Conservation (phyloP, 2,113 vertebrate genomes). For the Pseudonaja textilis region DNA sequence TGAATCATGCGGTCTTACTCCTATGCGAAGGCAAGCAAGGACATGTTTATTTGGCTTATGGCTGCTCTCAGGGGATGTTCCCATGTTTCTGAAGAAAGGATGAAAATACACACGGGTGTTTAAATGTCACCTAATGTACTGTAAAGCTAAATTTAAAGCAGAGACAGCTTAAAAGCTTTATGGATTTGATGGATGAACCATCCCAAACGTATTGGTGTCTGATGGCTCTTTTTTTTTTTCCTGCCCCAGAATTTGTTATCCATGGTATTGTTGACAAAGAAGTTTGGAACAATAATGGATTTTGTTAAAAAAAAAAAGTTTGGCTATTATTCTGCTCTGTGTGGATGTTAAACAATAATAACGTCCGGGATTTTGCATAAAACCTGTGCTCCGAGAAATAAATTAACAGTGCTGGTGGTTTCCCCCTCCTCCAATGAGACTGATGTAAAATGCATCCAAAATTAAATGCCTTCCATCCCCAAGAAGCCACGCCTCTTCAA, state of each 20-base stretch:
- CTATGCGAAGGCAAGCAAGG: constrained; percentile 21
- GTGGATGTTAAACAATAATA: constrained; percentile 71
- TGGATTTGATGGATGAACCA: constrained; percentile 68
- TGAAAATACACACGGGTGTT: constrained; percentile 69
- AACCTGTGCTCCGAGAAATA: constrained; percentile 55
- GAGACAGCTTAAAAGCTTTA: constrained; percentile 72
- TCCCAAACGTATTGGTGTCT: constrained; percentile 67
- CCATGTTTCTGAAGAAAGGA: constrained; percentile 64
- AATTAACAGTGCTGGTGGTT: constrained; percentile 22
- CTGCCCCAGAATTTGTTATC: constrained; percentile 60
- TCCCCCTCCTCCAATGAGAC: neutral
- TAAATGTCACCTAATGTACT: constrained; percentile 71
- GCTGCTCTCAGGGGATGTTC: constrained; percentile 64
- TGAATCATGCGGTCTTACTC: no score
- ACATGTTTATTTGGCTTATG: constrained; percentile 46
- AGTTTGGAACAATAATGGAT: constrained; percentile 68
- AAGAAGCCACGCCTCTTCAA: no score
- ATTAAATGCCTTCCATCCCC: neutral
- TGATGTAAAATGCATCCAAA: neutral
- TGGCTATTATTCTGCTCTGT: constrained; percentile 47
- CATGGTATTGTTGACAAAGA: constrained; percentile 64
- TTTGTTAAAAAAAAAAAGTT: constrained; percentile 33
- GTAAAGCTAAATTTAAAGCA: constrained; percentile 71
- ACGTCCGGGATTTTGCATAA: constrained; percentile 57
- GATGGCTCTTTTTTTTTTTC: constrained; percentile 14